Percentiles rank a stretch among this genome's conserved stretches.
phyloP scores from a whole-genome alignment of 2,888 invertebrate species.

The Ophion ventricosus region DNA sequence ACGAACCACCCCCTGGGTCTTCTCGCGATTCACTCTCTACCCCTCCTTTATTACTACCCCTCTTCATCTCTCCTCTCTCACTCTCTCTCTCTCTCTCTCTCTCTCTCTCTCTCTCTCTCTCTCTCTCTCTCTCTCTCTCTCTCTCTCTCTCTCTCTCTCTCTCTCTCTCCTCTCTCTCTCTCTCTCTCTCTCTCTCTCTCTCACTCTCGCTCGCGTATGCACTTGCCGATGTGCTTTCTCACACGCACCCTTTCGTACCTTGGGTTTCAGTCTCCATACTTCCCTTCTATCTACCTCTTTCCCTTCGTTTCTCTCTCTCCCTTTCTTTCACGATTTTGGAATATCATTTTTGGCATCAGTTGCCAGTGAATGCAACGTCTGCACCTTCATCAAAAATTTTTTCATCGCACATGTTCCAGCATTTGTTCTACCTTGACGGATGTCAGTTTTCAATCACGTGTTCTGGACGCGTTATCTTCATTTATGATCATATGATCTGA shows the following conservation, averaged over 20 bases:
- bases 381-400: no score
- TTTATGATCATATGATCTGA: no score
- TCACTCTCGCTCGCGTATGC: conserved; percentile 31
- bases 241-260: conserved; percentile 26
- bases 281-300: not conserved
- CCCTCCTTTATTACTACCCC: conserved; percentile 51
- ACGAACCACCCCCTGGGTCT: conserved; percentile 73
- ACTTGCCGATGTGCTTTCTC: conserved; percentile 40
- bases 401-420: no score
- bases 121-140: conserved; percentile 59
- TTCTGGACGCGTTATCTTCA: no score
- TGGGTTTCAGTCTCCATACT: conserved; percentile 25
- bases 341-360: no score
- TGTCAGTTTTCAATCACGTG: no score
- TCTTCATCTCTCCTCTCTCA: conserved; percentile 29
- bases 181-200: conserved; percentile 46
- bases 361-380: no score
- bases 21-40: conserved; percentile 60
- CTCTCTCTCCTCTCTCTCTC: conserved; percentile 56
- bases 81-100: conserved; percentile 59
- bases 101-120: conserved; percentile 40
- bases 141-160: conserved; percentile 34
- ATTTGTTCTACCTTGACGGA: no score
- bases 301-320: conserved; percentile 67
- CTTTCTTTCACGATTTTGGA: conserved; percentile 13